A percentile compares a stretch with the other conserved stretches of the same genome.
Evolutionary conservation across 2,113 vertebrate genomes (phyloP).

Genomic region (Guaruba guarouba): DNA sequence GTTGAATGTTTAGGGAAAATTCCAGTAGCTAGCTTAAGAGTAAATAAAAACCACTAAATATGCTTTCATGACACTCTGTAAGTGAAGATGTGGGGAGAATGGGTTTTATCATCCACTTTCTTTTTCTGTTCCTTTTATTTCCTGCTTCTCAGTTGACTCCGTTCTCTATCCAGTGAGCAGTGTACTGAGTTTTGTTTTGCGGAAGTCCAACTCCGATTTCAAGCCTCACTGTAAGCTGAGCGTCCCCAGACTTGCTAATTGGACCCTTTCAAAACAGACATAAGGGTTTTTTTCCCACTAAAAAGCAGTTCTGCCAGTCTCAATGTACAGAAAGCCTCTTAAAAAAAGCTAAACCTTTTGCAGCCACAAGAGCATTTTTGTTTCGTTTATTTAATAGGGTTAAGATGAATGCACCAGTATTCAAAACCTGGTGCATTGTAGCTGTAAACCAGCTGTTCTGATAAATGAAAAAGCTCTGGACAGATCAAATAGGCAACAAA

Average conservation of each 20-base stretch:
- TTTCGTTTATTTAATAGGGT: not conserved
- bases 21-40: not conserved
- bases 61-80: not conserved
- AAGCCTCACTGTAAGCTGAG: slow-evolving; percentile 14
- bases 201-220: slow-evolving; percentile 14
- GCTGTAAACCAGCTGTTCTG: slow-evolving; percentile 1
- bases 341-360: not conserved
- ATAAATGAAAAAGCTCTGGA: not conserved
- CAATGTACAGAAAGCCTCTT: not conserved
- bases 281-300: not conserved
- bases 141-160: slow-evolving; percentile 6
- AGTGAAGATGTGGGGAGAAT: slow-evolving; percentile 18
- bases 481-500: not conserved
- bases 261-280: not conserved
- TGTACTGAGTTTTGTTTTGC: not conserved
- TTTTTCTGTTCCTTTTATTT: slow-evolving; percentile 15
- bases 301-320: not conserved
- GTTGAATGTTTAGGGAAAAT: not conserved
- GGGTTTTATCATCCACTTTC: not conserved
- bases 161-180: not conserved
- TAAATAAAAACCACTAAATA: slow-evolving; percentile 1
- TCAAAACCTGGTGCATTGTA: not conserved
- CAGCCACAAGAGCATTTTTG: not conserved
- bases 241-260: not conserved
- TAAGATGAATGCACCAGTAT: not conserved